Conservation (phyloP, 2,113 vertebrate genomes). For the Sus scrofa region DNA sequence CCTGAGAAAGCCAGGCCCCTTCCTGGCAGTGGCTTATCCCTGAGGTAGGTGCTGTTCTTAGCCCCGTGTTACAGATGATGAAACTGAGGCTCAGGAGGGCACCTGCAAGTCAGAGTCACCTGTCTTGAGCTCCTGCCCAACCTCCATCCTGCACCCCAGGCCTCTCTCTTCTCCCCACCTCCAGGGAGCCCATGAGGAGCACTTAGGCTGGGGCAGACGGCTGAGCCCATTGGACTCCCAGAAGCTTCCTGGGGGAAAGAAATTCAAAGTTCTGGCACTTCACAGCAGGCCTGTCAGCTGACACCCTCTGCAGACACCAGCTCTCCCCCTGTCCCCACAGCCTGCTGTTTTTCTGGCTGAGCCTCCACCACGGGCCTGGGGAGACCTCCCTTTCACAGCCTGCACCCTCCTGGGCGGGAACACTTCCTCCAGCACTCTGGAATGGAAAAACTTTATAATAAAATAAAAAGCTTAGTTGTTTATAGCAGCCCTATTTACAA, state of each 20-base stretch:
- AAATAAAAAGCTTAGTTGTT: neutral
- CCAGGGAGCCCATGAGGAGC: neutral
- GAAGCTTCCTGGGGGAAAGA: neutral
- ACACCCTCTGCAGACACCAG: neutral
- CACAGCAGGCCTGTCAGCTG: slow-evolving; percentile 13
- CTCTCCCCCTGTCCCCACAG: neutral
- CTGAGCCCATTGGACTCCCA: neutral
- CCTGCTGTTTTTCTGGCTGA: neutral
- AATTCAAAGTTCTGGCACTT: neutral
- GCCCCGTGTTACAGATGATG: neutral
- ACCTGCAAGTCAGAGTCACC: fast-evolving
- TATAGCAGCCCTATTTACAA: neutral
- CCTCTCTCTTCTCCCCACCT: neutral
- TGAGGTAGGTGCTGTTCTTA: neutral
- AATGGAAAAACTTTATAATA: neutral
- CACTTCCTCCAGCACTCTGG: neutral
- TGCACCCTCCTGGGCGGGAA: neutral
- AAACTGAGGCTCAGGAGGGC: neutral
- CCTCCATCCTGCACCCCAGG: neutral
- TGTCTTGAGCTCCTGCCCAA: no score
- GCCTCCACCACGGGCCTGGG: neutral
- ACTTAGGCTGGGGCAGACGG: neutral
- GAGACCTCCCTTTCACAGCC: neutral
- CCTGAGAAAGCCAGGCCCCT: fast-evolving
- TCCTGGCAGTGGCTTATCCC: neutral